Evolutionary conservation across 2,113 vertebrate species (phyloP).

Genomic region (human (Homo sapiens)): GRCh38 chr5:178330001-178330500

Average conservation of each 20-base stretch:
- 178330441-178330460: no score
- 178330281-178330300: background rate
- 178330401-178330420: no score
- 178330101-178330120: background rate
- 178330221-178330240: fast-evolving
- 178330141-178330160: background rate
- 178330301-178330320: fast-evolving
- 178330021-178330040: background rate
- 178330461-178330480: no score
- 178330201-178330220: background rate
- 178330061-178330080: background rate
- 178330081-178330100: background rate
- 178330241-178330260: background rate
- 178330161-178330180: background rate
- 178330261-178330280: background rate
- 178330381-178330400: no score
- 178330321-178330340: background rate
- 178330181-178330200: background rate
- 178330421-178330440: no score
- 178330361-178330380: background rate
- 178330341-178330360: background rate
- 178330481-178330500: no score
- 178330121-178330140: background rate
- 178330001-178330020: background rate
- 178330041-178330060: background rate